A percentile compares a stretch with the other conserved stretches of the same genome.
phyloP scores from a whole-genome alignment of 2,113 vertebrate genomes.

The Poeciliopsis turrubarensis region DNA sequence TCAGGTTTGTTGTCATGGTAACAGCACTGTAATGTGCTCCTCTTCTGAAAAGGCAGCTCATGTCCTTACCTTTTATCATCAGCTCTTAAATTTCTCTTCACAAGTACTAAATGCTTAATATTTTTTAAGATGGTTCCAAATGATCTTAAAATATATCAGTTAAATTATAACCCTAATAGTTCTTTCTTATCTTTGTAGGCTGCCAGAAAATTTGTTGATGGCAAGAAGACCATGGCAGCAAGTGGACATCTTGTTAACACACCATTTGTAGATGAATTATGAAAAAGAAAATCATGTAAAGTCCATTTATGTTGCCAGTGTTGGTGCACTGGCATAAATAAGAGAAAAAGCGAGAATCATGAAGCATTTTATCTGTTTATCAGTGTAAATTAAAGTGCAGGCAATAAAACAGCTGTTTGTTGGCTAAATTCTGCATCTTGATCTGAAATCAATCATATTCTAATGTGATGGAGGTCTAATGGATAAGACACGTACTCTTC shows the following conservation, averaged over 20 bases:
- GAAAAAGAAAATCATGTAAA: conserved; percentile 33
- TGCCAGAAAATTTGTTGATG: conserved; percentile 89
- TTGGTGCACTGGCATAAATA: conserved; percentile 24
- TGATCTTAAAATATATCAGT: not conserved
- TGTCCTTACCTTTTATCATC: not conserved
- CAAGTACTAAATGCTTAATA: not conserved
- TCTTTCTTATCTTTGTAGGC: conserved; percentile 76
- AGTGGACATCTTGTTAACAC: conserved; percentile 85
- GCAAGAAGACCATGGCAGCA: conserved; percentile 91
- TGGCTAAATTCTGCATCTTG: conserved; percentile 14
- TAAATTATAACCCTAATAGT: not conserved
- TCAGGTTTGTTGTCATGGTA: conserved; percentile 3
- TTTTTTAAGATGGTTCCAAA: not conserved
- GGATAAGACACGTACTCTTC: not conserved
- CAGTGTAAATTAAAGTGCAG: conserved; percentile 78
- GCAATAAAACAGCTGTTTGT: not conserved
- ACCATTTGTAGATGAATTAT: conserved; percentile 88
- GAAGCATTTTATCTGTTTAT: conserved; percentile 59
- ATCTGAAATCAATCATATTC: conserved; percentile 5
- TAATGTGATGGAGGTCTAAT: not conserved
- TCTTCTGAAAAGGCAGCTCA: conserved; percentile 1
- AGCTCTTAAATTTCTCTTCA: not conserved
- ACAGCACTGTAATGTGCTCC: conserved; percentile 10
- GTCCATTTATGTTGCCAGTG: conserved; percentile 24
- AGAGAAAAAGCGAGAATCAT: conserved; percentile 18